Base-by-base conservation (phyloP, 53 echinoderm and acorn worm genomes). In the Crossaster papposus region DNA sequence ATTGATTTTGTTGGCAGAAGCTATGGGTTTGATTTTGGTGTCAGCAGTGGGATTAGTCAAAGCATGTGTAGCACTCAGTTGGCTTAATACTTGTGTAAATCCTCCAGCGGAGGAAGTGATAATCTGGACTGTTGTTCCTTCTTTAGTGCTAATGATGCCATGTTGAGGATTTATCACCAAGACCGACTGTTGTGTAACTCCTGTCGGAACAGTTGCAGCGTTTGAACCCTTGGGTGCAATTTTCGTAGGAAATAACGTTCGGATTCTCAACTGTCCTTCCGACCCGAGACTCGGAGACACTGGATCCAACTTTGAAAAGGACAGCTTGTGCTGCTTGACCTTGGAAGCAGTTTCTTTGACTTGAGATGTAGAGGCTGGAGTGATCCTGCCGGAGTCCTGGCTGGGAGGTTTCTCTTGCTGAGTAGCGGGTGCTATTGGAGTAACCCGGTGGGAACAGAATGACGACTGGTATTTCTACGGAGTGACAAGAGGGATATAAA, bases 221-320 rank as follows among this genome's bases (percentile, higher is more conserved):
- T 76, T 8, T 30, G 30, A 24, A 9, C 62, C 34, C 36, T 77
- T 87, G 2, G 87, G 87, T 14, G 87, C 87, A 76, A 87, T 87
- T 20, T 63, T 75, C 9, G 15, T 58, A 17, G 87, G 62, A 24
- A 87, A 32, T 37, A 77, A 32, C 22, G 52, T 54, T 55, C 28
- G 75, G 11, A 76, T 36, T 36, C 89, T 65, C n/a, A 51, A 37
- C 23, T 65, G 79, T 51, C 89, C 89, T 29, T 79, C 80, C 15
- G 22, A 24, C 4, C 34, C 51, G 1, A 50, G 32, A 20, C 64
- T 54, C 4, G 80, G 70, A 31, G 26, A 20, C 30, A 64, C 7
- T 10, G 79, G 65, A 30, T 80, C 80, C 80, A 80, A 58, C 80
- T 80, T 80, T 36, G 80, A 80, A 14, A 80, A 80, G n/a, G 80